Conservation (phyloP, 1,140 invertebrate species). For the Delia radicum region DNA sequence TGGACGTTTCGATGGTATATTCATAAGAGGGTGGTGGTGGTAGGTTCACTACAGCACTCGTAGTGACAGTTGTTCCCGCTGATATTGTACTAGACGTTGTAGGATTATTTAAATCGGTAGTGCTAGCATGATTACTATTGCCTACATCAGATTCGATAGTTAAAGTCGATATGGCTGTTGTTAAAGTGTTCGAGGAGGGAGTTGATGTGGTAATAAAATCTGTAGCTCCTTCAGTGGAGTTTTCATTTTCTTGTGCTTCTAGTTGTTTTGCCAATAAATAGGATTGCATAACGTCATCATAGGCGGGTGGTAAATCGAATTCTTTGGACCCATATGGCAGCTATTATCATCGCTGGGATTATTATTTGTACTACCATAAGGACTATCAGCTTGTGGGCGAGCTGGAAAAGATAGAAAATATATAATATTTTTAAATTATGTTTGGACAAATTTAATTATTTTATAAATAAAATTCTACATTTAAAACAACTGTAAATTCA, state of each 20-base stretch:
- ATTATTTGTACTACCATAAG: conserved; percentile 23
- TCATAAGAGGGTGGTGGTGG: neutral
- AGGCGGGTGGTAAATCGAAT: conserved; percentile 46
- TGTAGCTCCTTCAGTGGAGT: neutral
- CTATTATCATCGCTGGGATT: conserved; percentile 31
- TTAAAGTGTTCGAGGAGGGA: neutral
- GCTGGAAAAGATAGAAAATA: neutral
- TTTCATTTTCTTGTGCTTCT: conserved; percentile 5
- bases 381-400: neutral
- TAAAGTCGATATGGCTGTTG: neutral
- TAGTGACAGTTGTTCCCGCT: neutral
- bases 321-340: conserved; percentile 36
- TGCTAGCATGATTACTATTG: neutral
- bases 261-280: neutral
- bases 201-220: neutral
- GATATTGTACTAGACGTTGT: neutral
- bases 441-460: too few species aligned
- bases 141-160: neutral
- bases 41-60: neutral
- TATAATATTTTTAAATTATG: too few species aligned
- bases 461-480: too few species aligned
- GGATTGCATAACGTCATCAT: conserved; percentile 38
- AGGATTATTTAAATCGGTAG: neutral
- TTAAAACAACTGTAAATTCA: too few species aligned
- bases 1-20: neutral